Evolutionary conservation across 2,888 invertebrate species (phyloP), one percentile per base, ranked within the genome.

Genomic region (Pyrrhosoma nymphula): DNA sequence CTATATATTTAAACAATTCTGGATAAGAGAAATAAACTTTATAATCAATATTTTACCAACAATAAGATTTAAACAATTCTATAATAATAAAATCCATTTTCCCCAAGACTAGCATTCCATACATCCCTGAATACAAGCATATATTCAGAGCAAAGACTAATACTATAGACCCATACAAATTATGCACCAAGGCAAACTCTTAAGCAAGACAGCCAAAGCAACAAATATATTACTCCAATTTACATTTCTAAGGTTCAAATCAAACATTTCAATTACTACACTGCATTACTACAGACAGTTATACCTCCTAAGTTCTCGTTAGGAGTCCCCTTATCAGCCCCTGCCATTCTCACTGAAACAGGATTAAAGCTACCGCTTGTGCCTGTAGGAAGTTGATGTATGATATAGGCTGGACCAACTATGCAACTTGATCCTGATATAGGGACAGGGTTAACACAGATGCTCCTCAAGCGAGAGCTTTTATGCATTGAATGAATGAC

Each of bases 51-150:
- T 69, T 69, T 14, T 16, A 47, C 69, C 69, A 93, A 69, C 93
- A 93, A 93, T 63, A 12, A 26, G 18, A 93, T 93, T 26, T 93
- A 26, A 93, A 63, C 69, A 39, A 39, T 47, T 39, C 35, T 63
- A 69, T 91, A 93, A 12, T 69, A 26, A 75, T 93, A 69, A 63
- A 63, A 18, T 55, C 35, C 69, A 93, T 26, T 14, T 55, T 69
- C n/a, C n/a, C 47, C 93, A 39, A 69, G 93, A 93, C 93, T 93
- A 93, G 93, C 93, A 75, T 63, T 69, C 47, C n/a, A 69, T 93
- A 75, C 39, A 35, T 69, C 63, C n/a, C 75, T 47, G n/a, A 69
- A 93, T 69, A 93, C 8, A 69, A 60, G n/a, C n/a, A 82, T 16
- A 75, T 75, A 93, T 75, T 93, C 39, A 47, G 47, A 75, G 69